phyloP scores from a whole-genome alignment of 2,888 invertebrate species.

The Pterostichus madidus region DNA sequence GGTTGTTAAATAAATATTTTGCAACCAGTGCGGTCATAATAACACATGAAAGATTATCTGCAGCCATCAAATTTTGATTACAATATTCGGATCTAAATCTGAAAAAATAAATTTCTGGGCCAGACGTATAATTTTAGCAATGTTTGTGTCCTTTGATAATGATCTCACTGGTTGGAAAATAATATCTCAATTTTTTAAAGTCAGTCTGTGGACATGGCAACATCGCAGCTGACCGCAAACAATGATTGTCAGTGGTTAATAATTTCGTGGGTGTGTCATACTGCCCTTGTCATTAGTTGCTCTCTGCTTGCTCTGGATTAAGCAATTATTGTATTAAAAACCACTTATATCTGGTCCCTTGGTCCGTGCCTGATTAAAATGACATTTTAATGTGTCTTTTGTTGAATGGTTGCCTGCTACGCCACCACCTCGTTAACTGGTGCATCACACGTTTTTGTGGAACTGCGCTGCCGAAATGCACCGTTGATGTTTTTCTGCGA shows the following conservation, averaged over 20 bases:
- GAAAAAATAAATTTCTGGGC: constrained; percentile 8
- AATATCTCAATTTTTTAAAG: constrained; percentile 33
- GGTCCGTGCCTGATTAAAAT: constrained; percentile 65
- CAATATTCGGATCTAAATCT: constrained; percentile 30
- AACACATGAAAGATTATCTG: background rate
- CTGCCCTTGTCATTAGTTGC: constrained; percentile 54
- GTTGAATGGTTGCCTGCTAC: background rate
- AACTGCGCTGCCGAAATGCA: constrained; percentile 12
- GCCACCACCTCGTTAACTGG: constrained; percentile 54
- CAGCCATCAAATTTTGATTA: constrained; percentile 19
- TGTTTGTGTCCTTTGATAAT: constrained; percentile 31
- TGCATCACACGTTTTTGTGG: constrained; percentile 50
- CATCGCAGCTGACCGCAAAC: constrained; percentile 32
- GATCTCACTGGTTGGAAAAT: constrained; percentile 11
- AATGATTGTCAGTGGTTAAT: constrained; percentile 59
- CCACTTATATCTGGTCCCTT: constrained; percentile 41
- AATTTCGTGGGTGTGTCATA: constrained; percentile 51
- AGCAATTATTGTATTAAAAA: constrained; percentile 67
- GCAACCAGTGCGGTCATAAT: no score
- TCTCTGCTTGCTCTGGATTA: constrained; percentile 54
- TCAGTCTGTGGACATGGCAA: constrained; percentile 38
- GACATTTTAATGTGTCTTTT: constrained; percentile 65
- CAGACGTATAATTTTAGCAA: constrained; percentile 46
- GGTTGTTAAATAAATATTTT: no score
- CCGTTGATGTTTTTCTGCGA: constrained; percentile 47